Evolutionary conservation across 2,888 invertebrate genomes (phyloP).

Genomic region (Dione juno): DNA sequence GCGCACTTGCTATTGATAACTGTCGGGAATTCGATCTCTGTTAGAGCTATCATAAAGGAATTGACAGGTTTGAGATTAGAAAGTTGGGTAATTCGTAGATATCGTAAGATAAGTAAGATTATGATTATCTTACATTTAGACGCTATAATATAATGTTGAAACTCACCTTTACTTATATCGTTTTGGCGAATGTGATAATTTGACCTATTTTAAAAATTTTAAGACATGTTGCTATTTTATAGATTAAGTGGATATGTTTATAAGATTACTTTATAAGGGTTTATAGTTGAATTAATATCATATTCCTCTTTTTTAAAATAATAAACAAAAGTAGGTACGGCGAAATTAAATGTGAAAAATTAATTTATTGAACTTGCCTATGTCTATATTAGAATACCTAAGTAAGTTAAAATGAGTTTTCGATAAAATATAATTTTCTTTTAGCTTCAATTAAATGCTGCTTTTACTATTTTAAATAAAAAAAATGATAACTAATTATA

Average conservation of each 20-base stretch:
- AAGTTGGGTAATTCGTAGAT: slow-evolving; percentile 71
- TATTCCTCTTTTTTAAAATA: not conserved
- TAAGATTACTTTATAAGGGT: not conserved
- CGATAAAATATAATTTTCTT: too few species aligned
- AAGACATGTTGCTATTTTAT: not conserved
- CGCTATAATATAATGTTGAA: slow-evolving; percentile 22
- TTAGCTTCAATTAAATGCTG: too few species aligned
- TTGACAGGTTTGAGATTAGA: slow-evolving; percentile 73
- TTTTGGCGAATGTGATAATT: slow-evolving; percentile 1
- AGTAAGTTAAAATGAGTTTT: too few species aligned
- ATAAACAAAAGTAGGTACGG: not conserved
- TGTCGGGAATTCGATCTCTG: slow-evolving; percentile 60
- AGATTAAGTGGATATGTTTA: not conserved
- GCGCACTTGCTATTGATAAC: slow-evolving; percentile 57
- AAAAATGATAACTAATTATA: too few species aligned
- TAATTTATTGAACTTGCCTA: not conserved
- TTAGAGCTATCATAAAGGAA: slow-evolving; percentile 58
- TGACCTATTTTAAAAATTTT: slow-evolving; percentile 13
- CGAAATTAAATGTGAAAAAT: not conserved
- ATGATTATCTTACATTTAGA: slow-evolving; percentile 57
- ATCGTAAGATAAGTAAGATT: slow-evolving; percentile 58
- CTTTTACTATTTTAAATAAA: too few species aligned
- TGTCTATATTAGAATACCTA: too few species aligned
- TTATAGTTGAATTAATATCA: not conserved
- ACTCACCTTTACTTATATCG: not conserved